Conservation (phyloP, 2,888 invertebrate genomes). For the Steromphala cineraria region DNA sequence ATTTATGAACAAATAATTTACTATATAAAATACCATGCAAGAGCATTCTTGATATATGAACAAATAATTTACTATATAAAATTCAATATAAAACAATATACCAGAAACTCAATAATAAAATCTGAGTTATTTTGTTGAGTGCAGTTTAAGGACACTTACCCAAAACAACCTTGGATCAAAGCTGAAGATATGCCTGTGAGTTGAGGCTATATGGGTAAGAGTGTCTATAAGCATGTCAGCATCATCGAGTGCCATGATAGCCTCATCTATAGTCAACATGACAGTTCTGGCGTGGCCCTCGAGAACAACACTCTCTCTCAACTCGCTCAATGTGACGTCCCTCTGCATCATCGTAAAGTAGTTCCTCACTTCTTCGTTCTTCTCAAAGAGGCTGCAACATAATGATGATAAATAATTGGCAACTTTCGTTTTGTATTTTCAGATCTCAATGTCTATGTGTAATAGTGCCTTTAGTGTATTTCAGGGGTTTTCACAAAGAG, state of each 20-base stretch:
- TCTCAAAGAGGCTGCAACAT: constrained; percentile 57
- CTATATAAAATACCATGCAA: no score
- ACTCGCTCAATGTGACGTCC: constrained; percentile 82
- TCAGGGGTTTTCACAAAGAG: constrained; percentile 59
- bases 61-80: no score
- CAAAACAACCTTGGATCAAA: constrained; percentile 92
- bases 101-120: no score
- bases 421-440: no score
- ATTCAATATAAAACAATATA: no score
- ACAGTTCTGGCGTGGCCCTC: constrained; percentile 91
- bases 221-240: constrained; percentile 89
- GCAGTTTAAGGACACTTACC: constrained; percentile 81
- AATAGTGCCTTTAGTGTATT: no score
- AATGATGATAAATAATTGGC: no score
- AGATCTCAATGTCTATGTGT: no score
- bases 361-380: constrained; percentile 46
- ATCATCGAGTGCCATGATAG: constrained; percentile 91
- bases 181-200: constrained; percentile 88
- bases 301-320: constrained; percentile 87
- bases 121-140: no score
- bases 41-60: no score
- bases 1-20: no score
- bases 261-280: constrained; percentile 92
- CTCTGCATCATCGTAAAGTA: constrained; percentile 48
- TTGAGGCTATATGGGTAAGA: constrained; percentile 88